A percentile compares a stretch with the other conserved stretches of the same genome.
Conservation (phyloP, 2,113 vertebrate genomes). For the Terrapene triunguis region DNA sequence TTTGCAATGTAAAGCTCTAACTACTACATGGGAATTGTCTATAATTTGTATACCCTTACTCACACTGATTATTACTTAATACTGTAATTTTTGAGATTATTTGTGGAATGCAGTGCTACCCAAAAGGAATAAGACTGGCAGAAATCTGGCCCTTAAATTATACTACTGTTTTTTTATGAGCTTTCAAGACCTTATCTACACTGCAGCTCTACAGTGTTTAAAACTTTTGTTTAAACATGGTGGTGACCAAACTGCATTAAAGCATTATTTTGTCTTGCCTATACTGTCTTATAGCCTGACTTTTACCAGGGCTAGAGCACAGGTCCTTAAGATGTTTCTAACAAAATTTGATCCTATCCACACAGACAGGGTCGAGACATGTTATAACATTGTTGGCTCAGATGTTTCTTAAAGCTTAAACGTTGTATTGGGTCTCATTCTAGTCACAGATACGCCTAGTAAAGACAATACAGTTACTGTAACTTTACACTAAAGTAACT, state of each 20-base stretch:
- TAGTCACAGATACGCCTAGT: neutral
- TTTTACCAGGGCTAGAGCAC: neutral
- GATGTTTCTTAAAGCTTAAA: no score
- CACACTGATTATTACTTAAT: neutral
- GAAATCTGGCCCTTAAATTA: neutral
- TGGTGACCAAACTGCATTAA: accelerated
- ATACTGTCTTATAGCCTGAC: neutral
- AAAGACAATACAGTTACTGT: no score
- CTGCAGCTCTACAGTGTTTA: neutral
- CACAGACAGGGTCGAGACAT: no score
- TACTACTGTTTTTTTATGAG: neutral
- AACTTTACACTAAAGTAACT: no score
- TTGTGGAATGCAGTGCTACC: neutral
- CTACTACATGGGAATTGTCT: neutral
- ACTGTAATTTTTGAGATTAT: neutral
- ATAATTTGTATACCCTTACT: neutral
- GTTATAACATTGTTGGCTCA: no score
- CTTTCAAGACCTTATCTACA: neutral
- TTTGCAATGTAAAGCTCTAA: neutral
- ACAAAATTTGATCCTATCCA: neutral
- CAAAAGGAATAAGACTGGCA: neutral
- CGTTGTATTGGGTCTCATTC: neutral
- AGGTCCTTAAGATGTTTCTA: neutral
- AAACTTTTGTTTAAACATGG: neutral
- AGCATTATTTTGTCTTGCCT: neutral